These are phyloP conservation scores for Macrotis lagotis DNA, from an alignment of 2,113 vertebrate species.

Conservation along the genomic window DNA sequence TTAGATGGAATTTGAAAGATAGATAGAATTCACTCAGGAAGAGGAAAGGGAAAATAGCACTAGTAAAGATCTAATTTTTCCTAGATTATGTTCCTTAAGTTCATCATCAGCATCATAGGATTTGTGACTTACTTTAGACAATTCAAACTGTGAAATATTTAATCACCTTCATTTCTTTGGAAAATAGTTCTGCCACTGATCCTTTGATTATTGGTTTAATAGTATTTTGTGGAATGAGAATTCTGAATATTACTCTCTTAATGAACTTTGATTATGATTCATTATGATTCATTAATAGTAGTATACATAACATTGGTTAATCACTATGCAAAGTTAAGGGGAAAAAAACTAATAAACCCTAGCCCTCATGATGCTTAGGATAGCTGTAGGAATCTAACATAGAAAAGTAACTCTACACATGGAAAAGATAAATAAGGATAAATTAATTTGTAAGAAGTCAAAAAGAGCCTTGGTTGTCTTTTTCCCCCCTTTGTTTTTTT, in stretches of 20 bases:
- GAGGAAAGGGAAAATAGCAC: not conserved
- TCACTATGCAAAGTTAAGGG: not conserved
- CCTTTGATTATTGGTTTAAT: not conserved
- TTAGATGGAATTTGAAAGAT: not conserved
- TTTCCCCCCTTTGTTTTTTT: not conserved
- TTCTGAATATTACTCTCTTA: not conserved
- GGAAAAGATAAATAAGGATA: not conserved
- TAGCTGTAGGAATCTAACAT: not conserved
- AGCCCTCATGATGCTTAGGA: constrained; percentile 1
- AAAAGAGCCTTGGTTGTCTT: not conserved
- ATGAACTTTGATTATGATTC: not conserved
- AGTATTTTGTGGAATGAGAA: not conserved
- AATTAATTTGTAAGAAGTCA: not conserved
- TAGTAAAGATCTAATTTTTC: not conserved
- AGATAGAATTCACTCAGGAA: not conserved
- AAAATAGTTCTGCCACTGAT: not conserved
- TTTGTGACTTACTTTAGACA: constrained; percentile 12
- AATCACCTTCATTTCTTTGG: constrained; percentile 14
- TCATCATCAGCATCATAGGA: not conserved
- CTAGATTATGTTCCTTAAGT: constrained; percentile 22
- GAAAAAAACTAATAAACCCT: not conserved
- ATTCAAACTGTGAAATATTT: not conserved
- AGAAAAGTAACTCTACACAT: constrained; percentile 18
- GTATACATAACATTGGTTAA: not conserved
- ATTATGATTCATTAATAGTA: constrained; percentile 21